These are phyloP conservation scores for Pachyramphus minor DNA, from an alignment of 2,113 vertebrate genomes.

Conservation along the genomic window DNA sequence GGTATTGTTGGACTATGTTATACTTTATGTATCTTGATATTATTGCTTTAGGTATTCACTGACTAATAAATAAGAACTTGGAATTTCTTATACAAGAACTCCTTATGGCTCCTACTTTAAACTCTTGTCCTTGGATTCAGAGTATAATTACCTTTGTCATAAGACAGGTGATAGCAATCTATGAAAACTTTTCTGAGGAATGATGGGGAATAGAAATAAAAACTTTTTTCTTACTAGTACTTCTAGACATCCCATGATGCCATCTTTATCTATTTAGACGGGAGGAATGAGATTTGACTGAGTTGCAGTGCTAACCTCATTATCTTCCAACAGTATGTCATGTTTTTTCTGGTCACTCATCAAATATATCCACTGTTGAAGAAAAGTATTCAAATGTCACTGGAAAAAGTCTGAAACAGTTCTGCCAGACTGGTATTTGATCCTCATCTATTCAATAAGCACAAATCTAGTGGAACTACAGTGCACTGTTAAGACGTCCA, in stretches of 20 bases:
- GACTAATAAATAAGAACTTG: background rate
- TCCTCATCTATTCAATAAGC: background rate
- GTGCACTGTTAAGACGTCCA: background rate
- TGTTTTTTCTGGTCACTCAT: conserved; percentile 5
- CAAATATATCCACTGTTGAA: background rate
- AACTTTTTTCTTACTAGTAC: background rate
- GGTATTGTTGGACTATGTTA: background rate
- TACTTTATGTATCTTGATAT: background rate
- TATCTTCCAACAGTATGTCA: background rate
- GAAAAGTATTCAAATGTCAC: background rate
- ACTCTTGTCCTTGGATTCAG: background rate
- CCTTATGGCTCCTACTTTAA: background rate
- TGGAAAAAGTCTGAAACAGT: background rate
- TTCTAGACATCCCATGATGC: background rate
- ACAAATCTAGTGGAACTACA: background rate
- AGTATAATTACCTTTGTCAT: background rate
- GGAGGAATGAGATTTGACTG: background rate
- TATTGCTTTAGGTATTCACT: background rate
- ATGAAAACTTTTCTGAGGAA: background rate
- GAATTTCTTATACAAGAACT: background rate
- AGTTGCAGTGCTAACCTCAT: background rate
- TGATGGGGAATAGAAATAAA: background rate
- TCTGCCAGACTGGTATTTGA: background rate
- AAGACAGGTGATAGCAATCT: background rate
- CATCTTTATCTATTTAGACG: background rate